Conservation (phyloP, 1,140 invertebrate genomes). For the Brachionus rubens region DNA sequence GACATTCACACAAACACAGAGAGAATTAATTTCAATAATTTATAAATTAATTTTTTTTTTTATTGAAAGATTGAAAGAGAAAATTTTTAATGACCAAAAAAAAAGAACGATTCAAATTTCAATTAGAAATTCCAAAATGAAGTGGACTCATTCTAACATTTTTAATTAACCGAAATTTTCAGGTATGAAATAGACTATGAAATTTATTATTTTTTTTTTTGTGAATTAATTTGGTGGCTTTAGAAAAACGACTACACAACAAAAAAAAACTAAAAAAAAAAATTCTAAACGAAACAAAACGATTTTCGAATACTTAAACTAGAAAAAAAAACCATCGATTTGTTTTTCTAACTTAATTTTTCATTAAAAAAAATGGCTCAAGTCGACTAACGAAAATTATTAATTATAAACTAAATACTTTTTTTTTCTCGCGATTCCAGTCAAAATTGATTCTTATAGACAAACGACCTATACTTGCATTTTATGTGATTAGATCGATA, state of each 20-base stretch:
- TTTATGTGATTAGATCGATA: no score
- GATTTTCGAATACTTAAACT: constrained; percentile 37
- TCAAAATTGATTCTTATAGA: constrained; percentile 26
- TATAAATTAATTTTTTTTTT: no score
- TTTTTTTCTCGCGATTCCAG: not conserved
- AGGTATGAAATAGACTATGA: constrained; percentile 32
- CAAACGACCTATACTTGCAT: no score
- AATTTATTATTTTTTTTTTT: no score
- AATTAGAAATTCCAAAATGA: not conserved
- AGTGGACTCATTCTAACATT: not conserved
- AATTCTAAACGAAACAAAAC: constrained; percentile 37
- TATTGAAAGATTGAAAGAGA: no score
- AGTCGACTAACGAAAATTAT: constrained; percentile 4
- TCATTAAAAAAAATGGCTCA: constrained; percentile 39
- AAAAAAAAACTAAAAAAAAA: no score
- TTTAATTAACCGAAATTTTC: constrained; percentile 37
- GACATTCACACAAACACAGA: no score
- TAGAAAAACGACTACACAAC: no score
- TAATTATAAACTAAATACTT: constrained; percentile 26
- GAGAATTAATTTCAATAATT: no score
- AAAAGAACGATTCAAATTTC: constrained; percentile 8
- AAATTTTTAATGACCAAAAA: no score
- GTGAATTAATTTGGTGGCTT: constrained; percentile 16
- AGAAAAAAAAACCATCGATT: constrained; percentile 39
- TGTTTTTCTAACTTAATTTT: constrained; percentile 45